A percentile compares a stretch with the other conserved stretches of the same genome.
These are phyloP conservation scores for Linyphia triangularis DNA, from an alignment of 2,888 invertebrate genomes.

Conservation along the genomic window DNA sequence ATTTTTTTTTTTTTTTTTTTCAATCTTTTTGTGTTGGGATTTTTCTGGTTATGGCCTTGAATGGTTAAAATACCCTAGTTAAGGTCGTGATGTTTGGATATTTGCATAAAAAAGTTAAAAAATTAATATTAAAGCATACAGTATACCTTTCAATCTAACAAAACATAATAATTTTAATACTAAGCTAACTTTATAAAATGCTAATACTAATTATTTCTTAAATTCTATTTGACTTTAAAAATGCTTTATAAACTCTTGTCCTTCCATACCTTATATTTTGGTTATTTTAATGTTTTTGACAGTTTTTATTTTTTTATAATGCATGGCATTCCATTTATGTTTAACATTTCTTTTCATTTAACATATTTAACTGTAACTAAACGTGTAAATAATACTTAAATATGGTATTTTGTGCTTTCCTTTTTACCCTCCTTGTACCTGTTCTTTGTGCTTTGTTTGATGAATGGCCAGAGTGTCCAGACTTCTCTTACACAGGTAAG, in stretches of 20 bases:
- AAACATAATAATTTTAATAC: too few species aligned
- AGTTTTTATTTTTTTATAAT: neutral
- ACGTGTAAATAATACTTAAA: conserved; percentile 51
- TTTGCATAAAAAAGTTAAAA: too few species aligned
- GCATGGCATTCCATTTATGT: conserved; percentile 27
- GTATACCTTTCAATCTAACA: too few species aligned
- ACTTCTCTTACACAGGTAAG: conserved; percentile 77
- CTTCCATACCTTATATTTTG: neutral
- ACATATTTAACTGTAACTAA: conserved; percentile 41
- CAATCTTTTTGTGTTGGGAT: too few species aligned
- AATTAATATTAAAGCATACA: too few species aligned
- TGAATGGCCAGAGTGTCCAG: conserved; percentile 75
- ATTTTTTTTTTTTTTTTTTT: too few species aligned
- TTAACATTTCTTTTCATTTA: conserved; percentile 62
- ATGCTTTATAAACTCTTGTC: neutral
- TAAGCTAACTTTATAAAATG: too few species aligned
- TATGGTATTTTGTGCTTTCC: conserved; percentile 72
- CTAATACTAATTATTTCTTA: too few species aligned
- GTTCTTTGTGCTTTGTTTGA: conserved; percentile 69
- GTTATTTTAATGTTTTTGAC: neutral
- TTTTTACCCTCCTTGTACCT: conserved; percentile 49
- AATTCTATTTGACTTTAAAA: too few species aligned
- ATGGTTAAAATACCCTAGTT: too few species aligned
- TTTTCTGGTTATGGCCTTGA: too few species aligned
- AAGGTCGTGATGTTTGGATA: too few species aligned